Percentiles rank a stretch among this genome's conserved stretches.
phyloP scores from a whole-genome alignment of 2,113 vertebrate species.

The Oncorhynchus masou region DNA sequence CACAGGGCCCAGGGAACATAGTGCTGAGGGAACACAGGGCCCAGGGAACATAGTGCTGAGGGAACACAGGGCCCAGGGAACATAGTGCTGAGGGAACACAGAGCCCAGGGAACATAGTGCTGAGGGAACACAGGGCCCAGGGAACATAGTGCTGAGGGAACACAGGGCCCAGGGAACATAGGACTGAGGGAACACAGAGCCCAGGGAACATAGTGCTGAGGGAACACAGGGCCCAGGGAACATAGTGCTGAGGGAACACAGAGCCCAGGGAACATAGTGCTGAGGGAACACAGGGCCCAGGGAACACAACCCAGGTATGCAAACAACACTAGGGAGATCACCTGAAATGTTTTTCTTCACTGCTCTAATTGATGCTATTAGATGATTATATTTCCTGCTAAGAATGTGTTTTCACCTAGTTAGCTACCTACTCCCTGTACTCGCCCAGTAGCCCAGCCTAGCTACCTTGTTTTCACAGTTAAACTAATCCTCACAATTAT shows the following conservation, averaged over 20 bases:
- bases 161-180: no score
- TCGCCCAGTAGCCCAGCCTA: neutral
- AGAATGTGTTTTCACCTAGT: conserved; percentile 20
- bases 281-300: no score
- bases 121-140: neutral
- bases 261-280: neutral
- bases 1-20: no score
- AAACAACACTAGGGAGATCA: conserved; percentile 27
- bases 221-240: no score
- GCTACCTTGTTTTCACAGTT: conserved; percentile 24
- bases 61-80: no score
- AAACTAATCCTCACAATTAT: conserved; percentile 37
- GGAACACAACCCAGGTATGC: conserved; percentile 24
- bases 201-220: conserved; percentile 8
- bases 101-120: no score
- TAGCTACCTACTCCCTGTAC: neutral
- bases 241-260: no score
- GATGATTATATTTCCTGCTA: conserved; percentile 30
- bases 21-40: neutral
- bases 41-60: no score
- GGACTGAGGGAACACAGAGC: no score
- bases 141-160: neutral
- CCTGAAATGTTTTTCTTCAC: neutral
- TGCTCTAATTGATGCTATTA: neutral
- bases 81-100: no score